These are phyloP conservation scores for Petromus typicus DNA, from an alignment of 2,113 vertebrate genomes.

Conservation along the genomic window DNA sequence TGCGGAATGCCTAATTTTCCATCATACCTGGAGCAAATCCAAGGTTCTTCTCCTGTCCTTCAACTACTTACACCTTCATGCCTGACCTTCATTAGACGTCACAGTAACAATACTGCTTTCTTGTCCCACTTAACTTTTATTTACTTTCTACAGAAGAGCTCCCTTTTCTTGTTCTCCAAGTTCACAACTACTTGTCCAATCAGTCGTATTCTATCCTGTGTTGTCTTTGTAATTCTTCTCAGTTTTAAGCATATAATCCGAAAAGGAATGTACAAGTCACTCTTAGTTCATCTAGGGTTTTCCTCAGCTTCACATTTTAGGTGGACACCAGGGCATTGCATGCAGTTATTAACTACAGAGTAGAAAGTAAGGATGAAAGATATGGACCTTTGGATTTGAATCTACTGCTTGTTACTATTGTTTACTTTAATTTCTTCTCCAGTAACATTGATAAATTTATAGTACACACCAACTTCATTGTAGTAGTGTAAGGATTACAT, in stretches of 20 bases:
- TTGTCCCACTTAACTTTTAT: not conserved
- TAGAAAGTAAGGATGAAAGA: not conserved
- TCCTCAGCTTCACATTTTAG: not conserved
- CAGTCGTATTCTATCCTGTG: not conserved
- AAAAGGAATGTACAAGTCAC: not conserved
- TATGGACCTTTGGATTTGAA: not conserved
- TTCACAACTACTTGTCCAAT: not conserved
- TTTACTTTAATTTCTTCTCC: not conserved
- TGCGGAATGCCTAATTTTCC: not conserved
- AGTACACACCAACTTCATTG: not conserved
- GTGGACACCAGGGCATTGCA: too few species aligned
- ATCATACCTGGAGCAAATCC: not conserved
- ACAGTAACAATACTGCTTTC: not conserved
- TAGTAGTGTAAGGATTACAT: not conserved
- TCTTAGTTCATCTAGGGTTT: not conserved
- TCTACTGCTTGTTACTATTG: not conserved
- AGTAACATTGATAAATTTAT: not conserved
- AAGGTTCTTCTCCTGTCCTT: not conserved
- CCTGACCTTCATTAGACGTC: not conserved
- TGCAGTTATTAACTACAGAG: too few species aligned
- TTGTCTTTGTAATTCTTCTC: not conserved
- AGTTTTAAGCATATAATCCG: not conserved
- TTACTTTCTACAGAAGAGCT: not conserved
- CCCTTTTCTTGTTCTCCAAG: not conserved
- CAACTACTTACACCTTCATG: not conserved